These are phyloP conservation scores for Minunthozetes semirufus DNA, from an alignment of 2,888 invertebrate genomes.

Conservation along the genomic window DNA sequence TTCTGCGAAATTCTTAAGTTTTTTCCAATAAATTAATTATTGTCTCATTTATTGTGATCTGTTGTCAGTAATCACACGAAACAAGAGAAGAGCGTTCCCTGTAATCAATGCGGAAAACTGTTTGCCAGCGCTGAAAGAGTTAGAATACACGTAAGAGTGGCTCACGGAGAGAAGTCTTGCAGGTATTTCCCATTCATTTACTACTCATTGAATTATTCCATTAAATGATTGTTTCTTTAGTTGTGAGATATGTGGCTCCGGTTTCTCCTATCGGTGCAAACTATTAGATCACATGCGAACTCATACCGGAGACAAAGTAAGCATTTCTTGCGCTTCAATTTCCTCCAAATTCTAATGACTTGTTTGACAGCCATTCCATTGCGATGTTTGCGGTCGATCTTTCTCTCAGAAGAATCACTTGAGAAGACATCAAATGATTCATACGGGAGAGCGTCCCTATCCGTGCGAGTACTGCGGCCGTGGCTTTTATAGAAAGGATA, in stretches of 20 bases:
- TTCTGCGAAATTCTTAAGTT: not conserved
- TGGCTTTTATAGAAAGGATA: slow-evolving; percentile 44
- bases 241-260: slow-evolving; percentile 44
- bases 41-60: not conserved
- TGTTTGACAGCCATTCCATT: slow-evolving; percentile 43
- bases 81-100: slow-evolving; percentile 43
- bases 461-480: slow-evolving; percentile 44
- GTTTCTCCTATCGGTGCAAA: slow-evolving; percentile 44
- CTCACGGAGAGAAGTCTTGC: slow-evolving; percentile 44
- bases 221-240: slow-evolving; percentile 11
- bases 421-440: slow-evolving; percentile 44
- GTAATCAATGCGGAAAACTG: slow-evolving; percentile 44
- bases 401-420: slow-evolving; percentile 45
- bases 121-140: slow-evolving; percentile 44
- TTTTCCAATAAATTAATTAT: not conserved
- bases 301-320: slow-evolving; percentile 41
- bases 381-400: slow-evolving; percentile 44
- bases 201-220: no score
- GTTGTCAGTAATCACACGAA: slow-evolving; percentile 41
- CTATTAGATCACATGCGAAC: slow-evolving; percentile 44
- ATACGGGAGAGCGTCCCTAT: slow-evolving; percentile 44
- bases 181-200: not conserved
- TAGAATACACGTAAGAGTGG: slow-evolving; percentile 43
- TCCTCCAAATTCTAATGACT: no score
- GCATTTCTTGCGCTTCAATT: not conserved